phyloP scores from a whole-genome alignment of 2,797 vertebrate species.

The Danio jaintianensis region DNA sequence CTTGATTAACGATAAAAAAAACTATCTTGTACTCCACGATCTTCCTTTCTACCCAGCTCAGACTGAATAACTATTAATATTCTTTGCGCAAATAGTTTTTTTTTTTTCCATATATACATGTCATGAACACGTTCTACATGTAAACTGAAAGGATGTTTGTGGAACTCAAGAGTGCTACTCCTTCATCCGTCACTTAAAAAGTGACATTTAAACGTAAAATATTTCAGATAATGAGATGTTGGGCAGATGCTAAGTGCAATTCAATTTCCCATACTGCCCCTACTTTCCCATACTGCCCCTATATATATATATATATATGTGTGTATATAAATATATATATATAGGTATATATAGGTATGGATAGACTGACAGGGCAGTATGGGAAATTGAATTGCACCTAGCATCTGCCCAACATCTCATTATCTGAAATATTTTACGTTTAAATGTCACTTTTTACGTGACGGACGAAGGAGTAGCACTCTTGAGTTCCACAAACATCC shows the following conservation, averaged over 20 bases:
- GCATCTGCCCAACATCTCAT: constrained; percentile 26
- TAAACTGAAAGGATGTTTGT: constrained; percentile 37
- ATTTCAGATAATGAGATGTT: constrained; percentile 1
- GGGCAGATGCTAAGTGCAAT: constrained; percentile 33
- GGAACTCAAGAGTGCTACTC: constrained; percentile 18
- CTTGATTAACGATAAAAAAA: not conserved
- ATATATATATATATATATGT: too few species aligned
- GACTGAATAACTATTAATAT: constrained; percentile 18
- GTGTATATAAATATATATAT: too few species aligned
- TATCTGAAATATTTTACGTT: not conserved
- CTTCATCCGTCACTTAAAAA: constrained; percentile 2
- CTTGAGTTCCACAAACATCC: constrained; percentile 24
- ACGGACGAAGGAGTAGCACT: not conserved
- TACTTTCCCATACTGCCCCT: too few species aligned
- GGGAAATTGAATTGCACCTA: constrained; percentile 27
- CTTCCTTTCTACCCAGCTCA: not conserved
- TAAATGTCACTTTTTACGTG: constrained; percentile 3
- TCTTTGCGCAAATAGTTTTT: constrained; percentile 15
- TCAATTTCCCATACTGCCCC: constrained; percentile 2
- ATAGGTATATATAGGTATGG: not conserved
- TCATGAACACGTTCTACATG: not conserved
- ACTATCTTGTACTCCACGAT: not conserved
- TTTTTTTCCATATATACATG: too few species aligned
- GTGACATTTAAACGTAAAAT: not conserved
- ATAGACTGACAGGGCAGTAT: not conserved